A percentile compares a stretch with the other conserved stretches of the same genome.
Conservation (phyloP, 2,797 vertebrate species). For the Catamblyrhynchus diadema region DNA sequence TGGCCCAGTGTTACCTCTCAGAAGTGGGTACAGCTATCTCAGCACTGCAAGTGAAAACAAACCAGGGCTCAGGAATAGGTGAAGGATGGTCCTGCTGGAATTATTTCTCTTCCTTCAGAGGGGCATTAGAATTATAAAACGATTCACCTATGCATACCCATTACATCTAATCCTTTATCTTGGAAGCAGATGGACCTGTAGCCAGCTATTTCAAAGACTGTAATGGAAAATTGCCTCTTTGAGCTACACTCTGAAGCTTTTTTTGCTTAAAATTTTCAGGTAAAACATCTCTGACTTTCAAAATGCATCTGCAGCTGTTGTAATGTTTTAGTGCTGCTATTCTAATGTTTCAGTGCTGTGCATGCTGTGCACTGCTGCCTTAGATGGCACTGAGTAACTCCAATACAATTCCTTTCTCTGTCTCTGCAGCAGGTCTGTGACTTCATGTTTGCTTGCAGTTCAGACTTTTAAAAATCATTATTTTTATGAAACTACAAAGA, state of each 20-base stretch:
- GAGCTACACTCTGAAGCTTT: neutral
- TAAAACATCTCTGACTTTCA: neutral
- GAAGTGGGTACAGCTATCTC: neutral
- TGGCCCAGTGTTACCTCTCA: neutral
- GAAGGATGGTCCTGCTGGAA: neutral
- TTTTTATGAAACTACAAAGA: neutral
- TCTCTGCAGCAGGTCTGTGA: neutral
- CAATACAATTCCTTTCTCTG: neutral
- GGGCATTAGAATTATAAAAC: neutral
- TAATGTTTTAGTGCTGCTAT: neutral
- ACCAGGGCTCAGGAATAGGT: neutral
- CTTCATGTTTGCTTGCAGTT: neutral
- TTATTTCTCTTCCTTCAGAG: neutral
- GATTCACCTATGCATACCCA: fast-evolving
- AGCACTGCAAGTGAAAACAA: neutral
- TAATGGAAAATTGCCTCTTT: neutral
- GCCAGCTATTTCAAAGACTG: neutral
- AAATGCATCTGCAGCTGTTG: neutral
- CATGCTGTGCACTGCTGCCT: neutral
- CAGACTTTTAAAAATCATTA: neutral
- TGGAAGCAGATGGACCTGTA: neutral
- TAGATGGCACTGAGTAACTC: neutral
- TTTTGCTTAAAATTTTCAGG: neutral
- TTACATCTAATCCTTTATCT: neutral
- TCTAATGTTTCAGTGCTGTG: neutral